Evolutionary conservation across 2,888 invertebrate species (phyloP).

Genomic region (Dioctria linearis): DNA sequence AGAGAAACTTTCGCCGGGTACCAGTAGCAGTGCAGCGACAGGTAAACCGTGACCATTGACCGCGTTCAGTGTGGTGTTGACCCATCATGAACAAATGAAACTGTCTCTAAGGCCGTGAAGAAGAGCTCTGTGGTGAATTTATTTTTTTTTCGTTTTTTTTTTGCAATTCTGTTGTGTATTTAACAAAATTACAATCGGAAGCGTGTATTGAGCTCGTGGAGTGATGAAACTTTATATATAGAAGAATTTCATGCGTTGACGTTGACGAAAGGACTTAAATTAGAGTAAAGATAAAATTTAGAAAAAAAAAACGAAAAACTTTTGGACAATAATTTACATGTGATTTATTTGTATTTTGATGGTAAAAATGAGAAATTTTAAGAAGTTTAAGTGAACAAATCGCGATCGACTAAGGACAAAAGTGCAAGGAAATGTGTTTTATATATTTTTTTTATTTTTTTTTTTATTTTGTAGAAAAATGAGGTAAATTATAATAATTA

Average conservation of each 20-base stretch:
- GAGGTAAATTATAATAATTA: conserved; percentile 19
- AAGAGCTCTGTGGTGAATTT: conserved; percentile 22
- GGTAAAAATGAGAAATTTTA: conserved; percentile 65
- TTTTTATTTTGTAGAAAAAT: neutral
- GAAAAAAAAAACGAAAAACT: conserved; percentile 63
- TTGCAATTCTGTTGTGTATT: neutral
- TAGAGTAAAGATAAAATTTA: conserved; percentile 6
- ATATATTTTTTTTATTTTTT: neutral
- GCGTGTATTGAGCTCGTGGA: conserved; percentile 13
- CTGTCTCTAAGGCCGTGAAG: conserved; percentile 68
- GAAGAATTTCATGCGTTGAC: neutral
- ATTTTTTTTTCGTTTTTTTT: conserved; percentile 25
- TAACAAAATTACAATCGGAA: neutral
- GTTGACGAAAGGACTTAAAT: neutral
- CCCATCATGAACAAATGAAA: conserved; percentile 65
- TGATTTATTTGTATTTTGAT: conserved; percentile 66
- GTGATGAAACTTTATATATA: neutral
- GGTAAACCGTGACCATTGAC: conserved; percentile 56
- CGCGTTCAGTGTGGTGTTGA: conserved; percentile 63
- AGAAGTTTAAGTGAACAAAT: conserved; percentile 61
- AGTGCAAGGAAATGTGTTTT: conserved; percentile 20
- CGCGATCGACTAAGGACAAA: conserved; percentile 14
- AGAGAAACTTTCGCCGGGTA: conserved; percentile 68
- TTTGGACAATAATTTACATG: conserved; percentile 72
- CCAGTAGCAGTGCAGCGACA: conserved; percentile 64